These are phyloP conservation scores for Acanthaster planci DNA, from an alignment of 35 echinoderm and acorn worm genomes.

Conservation along the genomic window DNA sequence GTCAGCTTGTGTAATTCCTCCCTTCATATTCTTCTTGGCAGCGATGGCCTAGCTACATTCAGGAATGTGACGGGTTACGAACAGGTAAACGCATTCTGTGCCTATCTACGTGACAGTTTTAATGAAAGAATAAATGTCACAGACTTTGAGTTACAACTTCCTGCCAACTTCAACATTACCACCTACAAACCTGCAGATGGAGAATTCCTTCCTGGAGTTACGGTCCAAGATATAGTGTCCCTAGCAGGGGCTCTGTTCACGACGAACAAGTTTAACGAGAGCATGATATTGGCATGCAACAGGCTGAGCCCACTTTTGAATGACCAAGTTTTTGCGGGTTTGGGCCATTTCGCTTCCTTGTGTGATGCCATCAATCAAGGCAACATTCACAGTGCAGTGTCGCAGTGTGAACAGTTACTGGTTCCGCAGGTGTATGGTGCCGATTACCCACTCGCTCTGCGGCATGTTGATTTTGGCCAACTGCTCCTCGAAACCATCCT, in stretches of 20 bases:
- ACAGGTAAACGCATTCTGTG: background rate
- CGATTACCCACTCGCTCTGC: background rate
- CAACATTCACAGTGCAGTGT: background rate
- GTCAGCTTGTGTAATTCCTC: slow-evolving; percentile 21
- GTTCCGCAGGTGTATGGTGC: background rate
- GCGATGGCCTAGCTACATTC: background rate
- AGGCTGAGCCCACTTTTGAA: background rate
- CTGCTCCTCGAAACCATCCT: background rate
- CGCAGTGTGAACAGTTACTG: background rate
- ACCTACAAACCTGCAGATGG: background rate
- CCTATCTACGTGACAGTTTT: slow-evolving; percentile 4
- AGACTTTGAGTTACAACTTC: background rate
- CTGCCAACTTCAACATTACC: background rate
- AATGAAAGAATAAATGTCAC: background rate
- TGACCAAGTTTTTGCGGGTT: background rate
- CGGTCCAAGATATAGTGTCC: background rate
- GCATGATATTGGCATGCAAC: background rate
- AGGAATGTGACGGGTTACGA: background rate
- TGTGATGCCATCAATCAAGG: background rate
- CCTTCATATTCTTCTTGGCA: background rate
- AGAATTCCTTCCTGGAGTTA: background rate
- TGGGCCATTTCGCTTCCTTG: background rate
- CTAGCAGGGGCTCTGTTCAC: background rate
- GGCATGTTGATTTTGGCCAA: slow-evolving; percentile 6
- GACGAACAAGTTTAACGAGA: background rate